These are phyloP conservation scores for Eulithis prunata DNA, from an alignment of 2,888 invertebrate species.

Conservation along the genomic window DNA sequence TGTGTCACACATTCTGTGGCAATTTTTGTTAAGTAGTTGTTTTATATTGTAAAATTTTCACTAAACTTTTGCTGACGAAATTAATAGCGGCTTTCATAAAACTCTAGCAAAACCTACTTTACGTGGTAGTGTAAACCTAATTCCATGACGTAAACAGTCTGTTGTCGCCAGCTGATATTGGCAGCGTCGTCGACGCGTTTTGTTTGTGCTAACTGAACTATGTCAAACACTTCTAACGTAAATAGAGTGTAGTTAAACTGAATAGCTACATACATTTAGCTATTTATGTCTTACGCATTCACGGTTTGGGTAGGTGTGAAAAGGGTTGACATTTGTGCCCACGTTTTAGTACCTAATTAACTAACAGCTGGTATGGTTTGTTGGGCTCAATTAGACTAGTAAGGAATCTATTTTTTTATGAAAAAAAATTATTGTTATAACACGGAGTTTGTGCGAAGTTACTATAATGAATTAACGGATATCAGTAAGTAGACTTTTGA, in stretches of 20 bases:
- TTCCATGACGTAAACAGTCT: constrained; percentile 17
- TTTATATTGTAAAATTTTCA: no score
- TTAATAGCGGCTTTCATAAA: no score
- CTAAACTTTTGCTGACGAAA: neutral
- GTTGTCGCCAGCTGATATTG: constrained; percentile 29
- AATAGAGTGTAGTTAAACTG: constrained; percentile 31
- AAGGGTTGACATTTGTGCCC: constrained; percentile 43
- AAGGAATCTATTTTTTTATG: neutral
- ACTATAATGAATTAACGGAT: no score
- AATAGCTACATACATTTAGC: constrained; percentile 30
- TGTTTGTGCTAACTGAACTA: constrained; percentile 28
- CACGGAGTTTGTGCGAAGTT: no score
- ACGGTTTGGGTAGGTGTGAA: constrained; percentile 37
- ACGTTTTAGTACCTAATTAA: constrained; percentile 37
- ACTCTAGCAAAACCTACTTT: no score
- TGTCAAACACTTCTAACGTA: constrained; percentile 24
- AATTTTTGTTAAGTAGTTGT: no score
- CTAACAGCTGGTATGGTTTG: constrained; percentile 27
- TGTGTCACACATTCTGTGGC: no score
- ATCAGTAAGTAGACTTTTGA: no score
- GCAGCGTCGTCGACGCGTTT: constrained; percentile 12
- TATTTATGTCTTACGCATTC: constrained; percentile 35
- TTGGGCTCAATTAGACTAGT: neutral
- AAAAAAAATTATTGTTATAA: no score
- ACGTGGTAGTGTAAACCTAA: constrained; percentile 24